Conservation (phyloP, 2,888 invertebrate species). For the Tipula confusa region DNA sequence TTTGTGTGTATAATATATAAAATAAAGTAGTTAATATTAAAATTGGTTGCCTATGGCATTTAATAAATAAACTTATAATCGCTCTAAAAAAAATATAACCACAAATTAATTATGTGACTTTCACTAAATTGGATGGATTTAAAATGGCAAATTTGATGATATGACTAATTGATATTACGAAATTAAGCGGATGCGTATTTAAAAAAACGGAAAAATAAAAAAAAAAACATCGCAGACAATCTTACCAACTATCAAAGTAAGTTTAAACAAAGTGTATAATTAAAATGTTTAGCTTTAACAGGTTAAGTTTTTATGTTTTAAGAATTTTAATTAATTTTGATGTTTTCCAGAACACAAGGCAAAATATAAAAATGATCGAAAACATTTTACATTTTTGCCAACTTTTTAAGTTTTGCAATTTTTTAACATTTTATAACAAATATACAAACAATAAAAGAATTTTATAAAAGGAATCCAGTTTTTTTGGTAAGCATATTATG, state of each 20-base stretch:
- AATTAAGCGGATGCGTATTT: background rate
- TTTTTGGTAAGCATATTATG: too few species aligned
- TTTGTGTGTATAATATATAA: background rate
- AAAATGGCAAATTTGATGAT: conserved; percentile 12
- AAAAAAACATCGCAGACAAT: too few species aligned
- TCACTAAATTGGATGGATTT: background rate
- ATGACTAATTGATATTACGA: conserved; percentile 12
- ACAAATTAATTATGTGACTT: background rate
- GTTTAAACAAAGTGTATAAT: background rate
- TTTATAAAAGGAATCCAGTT: background rate
- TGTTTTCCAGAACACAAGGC: background rate
- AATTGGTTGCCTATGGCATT: background rate
- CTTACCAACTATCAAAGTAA: background rate
- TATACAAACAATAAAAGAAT: background rate
- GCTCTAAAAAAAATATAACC: background rate
- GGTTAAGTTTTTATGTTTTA: background rate
- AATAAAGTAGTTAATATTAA: background rate
- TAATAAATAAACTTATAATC: conserved; percentile 5
- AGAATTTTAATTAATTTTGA: background rate
- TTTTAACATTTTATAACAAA: background rate
- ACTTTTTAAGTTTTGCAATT: background rate
- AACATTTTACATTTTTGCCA: background rate
- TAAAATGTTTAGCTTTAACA: background rate
- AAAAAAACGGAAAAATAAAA: too few species aligned
- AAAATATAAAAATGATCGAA: background rate